Evolutionary conservation across 2,113 vertebrate genomes (phyloP).

Genomic region (Gallinago undulata): DNA sequence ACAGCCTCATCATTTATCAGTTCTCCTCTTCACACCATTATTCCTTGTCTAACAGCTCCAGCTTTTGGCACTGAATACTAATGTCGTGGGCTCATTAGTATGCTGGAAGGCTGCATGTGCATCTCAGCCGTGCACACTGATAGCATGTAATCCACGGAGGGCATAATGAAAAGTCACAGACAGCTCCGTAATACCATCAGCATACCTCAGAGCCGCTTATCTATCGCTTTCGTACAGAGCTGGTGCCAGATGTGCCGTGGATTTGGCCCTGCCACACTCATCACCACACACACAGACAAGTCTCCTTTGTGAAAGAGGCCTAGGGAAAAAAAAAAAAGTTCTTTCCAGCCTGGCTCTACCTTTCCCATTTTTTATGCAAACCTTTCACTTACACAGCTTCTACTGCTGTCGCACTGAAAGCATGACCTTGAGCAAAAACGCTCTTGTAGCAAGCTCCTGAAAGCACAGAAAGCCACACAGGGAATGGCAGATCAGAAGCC

Average conservation of each 20-base stretch:
- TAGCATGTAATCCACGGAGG: conserved; percentile 31
- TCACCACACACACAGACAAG: not conserved
- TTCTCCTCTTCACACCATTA: conserved; percentile 50
- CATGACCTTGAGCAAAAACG: conserved; percentile 19
- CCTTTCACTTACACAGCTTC: not conserved
- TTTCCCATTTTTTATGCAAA: conserved; percentile 36
- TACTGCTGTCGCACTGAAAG: not conserved
- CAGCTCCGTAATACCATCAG: conserved; percentile 1
- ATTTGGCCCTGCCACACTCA: conserved; percentile 9
- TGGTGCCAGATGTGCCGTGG: not conserved
- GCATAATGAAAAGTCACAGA: conserved; percentile 34
- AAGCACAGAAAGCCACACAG: not conserved
- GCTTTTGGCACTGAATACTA: conserved; percentile 54
- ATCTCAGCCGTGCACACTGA: not conserved
- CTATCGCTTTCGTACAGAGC: not conserved
- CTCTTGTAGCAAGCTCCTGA: not conserved
- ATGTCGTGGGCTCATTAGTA: conserved; percentile 51
- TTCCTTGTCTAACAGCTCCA: conserved; percentile 55
- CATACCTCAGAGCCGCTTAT: not conserved
- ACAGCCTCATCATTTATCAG: conserved; percentile 67
- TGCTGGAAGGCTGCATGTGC: conserved; percentile 14
- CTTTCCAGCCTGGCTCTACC: not conserved
- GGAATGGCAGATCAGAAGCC: not conserved
- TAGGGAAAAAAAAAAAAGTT: not conserved
- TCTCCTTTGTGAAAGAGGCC: not conserved